Conservation (phyloP, 2,113 vertebrate genomes). For the Erythrolamprus reginae region DNA sequence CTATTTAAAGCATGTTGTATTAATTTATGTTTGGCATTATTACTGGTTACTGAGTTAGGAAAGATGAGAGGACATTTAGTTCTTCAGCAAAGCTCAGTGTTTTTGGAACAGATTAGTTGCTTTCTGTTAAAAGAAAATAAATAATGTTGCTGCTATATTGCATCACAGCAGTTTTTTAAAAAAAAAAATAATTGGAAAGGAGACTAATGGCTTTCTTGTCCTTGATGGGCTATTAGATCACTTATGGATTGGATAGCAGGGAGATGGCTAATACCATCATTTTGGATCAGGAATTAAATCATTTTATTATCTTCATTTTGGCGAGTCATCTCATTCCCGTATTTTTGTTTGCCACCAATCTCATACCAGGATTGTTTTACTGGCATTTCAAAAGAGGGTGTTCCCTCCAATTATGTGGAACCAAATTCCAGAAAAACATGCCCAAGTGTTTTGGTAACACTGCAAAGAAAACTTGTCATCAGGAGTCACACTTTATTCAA, state of each 20-base stretch:
- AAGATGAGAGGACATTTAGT: constrained; percentile 6
- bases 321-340: not conserved
- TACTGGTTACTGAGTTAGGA: not conserved
- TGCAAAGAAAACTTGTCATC: not conserved
- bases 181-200: not conserved
- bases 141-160: not conserved
- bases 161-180: not conserved
- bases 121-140: not conserved
- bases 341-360: not conserved
- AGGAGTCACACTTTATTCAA: not conserved
- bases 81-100: not conserved
- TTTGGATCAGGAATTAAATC: not conserved
- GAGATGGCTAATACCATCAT: not conserved
- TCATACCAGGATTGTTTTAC: not conserved
- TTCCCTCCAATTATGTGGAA: not conserved
- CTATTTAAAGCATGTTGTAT: constrained; percentile 17
- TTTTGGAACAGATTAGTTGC: not conserved
- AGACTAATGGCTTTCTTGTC: constrained; percentile 8
- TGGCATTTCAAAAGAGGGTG: not conserved
- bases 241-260: not conserved
- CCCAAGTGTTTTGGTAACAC: not conserved
- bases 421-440: not conserved
- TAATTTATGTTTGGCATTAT: constrained; percentile 11
- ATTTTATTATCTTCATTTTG: not conserved
- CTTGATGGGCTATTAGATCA: not conserved